These are phyloP conservation scores for Neoniphon sammara DNA, from an alignment of 2,797 vertebrate species.

Conservation along the genomic window DNA sequence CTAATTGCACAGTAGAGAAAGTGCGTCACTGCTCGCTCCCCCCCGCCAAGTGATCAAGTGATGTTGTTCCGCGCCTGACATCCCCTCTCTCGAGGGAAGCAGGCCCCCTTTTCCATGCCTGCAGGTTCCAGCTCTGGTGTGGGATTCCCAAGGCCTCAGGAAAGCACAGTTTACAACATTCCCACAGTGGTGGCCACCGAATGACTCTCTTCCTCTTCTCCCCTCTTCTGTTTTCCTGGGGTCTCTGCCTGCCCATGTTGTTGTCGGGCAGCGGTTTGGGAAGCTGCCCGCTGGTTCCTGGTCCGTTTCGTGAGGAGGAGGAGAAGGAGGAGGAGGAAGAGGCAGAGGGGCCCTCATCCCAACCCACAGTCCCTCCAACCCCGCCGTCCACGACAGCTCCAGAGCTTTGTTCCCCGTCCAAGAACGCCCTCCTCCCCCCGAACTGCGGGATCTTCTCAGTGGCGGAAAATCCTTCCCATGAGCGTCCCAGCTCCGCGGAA, in stretches of 20 bases:
- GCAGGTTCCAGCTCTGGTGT: constrained; percentile 81
- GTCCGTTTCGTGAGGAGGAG: constrained; percentile 59
- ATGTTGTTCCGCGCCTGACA: constrained; percentile 58
- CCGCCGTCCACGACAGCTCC: constrained; percentile 62
- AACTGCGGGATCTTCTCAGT: constrained; percentile 69
- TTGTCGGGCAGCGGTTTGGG: constrained; percentile 81
- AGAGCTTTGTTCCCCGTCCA: constrained; percentile 80
- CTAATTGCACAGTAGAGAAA: constrained; percentile 22
- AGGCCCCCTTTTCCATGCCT: constrained; percentile 77
- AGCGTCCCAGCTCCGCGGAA: constrained; percentile 73
- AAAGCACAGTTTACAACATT: constrained; percentile 84
- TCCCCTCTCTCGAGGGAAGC: constrained; percentile 60
- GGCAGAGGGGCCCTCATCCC: no score
- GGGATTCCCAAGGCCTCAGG: constrained; percentile 82
- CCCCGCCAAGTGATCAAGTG: constrained; percentile 41
- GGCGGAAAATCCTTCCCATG: constrained; percentile 79
- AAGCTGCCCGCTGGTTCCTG: constrained; percentile 74
- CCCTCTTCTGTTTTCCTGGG: constrained; percentile 62
- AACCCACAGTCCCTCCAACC: constrained; percentile 49
- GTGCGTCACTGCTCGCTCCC: constrained; percentile 35
- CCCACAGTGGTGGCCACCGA: constrained; percentile 80
- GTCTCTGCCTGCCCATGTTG: constrained; percentile 75
- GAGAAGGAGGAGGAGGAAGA: constrained; percentile 8
- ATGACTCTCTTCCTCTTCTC: constrained; percentile 74
- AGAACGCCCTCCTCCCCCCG: constrained; percentile 18